These are phyloP conservation scores for Hemistola chrysoprasaria DNA, from an alignment of 2,888 invertebrate genomes.

Conservation along the genomic window DNA sequence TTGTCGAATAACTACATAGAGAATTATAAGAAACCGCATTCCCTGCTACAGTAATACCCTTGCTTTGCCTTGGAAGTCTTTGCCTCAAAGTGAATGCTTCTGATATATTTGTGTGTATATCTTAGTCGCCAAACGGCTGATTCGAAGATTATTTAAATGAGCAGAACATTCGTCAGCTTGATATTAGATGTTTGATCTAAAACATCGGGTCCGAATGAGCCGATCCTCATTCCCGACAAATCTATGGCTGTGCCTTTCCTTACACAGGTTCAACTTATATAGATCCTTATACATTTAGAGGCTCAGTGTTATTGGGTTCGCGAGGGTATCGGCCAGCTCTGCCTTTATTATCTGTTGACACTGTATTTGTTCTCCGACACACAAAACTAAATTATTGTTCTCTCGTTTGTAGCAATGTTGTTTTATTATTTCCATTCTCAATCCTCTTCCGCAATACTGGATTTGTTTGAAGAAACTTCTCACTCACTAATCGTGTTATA, in stretches of 20 bases:
- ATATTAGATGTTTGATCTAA: constrained; percentile 44
- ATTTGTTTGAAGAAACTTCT: constrained; percentile 38
- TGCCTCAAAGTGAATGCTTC: constrained; percentile 18
- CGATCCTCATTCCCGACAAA: constrained; percentile 48
- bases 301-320: constrained; percentile 51
- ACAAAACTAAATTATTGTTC: constrained; percentile 55
- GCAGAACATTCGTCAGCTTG: constrained; percentile 4
- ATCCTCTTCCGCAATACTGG: constrained; percentile 27
- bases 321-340: constrained; percentile 48
- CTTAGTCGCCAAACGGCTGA: constrained; percentile 4
- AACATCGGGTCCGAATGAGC: constrained; percentile 44
- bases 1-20: constrained; percentile 25
- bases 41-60: constrained; percentile 10
- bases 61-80: constrained; percentile 15
- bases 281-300: constrained; percentile 50
- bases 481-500: constrained; percentile 34
- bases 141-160: constrained; percentile 10
- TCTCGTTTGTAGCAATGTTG: constrained; percentile 41
- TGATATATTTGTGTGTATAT: constrained; percentile 7
- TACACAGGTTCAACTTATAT: constrained; percentile 47
- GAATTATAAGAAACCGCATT: constrained; percentile 23
- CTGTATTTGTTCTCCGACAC: constrained; percentile 56
- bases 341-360: constrained; percentile 63
- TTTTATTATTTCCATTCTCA: constrained; percentile 39
- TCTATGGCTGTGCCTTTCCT: constrained; percentile 47